These are phyloP conservation scores for Yponomeuta malinellus DNA, from an alignment of 2,888 invertebrate genomes.

Conservation along the genomic window DNA sequence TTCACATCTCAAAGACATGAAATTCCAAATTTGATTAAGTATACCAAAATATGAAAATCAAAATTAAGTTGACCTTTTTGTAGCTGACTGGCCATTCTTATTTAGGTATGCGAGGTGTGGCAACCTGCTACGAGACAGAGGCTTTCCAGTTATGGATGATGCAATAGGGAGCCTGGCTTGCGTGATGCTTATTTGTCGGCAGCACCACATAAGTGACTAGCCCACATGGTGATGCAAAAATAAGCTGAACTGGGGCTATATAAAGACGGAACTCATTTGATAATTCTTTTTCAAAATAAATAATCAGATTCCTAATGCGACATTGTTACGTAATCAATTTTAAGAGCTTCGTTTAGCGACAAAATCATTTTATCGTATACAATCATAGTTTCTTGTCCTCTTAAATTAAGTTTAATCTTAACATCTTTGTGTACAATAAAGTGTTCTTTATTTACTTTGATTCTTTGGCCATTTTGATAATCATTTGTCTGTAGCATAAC, in stretches of 20 bases:
- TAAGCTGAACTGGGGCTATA: conserved; percentile 1
- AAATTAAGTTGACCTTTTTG: too few relatives aligned
- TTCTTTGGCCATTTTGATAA: not conserved
- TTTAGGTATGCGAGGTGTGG: conserved; percentile 33
- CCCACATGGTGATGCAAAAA: conserved; percentile 27
- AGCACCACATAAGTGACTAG: conserved; percentile 27
- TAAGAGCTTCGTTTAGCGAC: too few relatives aligned
- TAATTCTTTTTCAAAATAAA: not conserved
- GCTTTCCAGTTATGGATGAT: conserved; percentile 60
- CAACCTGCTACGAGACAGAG: conserved; percentile 41
- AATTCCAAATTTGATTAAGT: too few relatives aligned
- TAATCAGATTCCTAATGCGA: not conserved
- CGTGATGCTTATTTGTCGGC: conserved; percentile 49
- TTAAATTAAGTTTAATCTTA: too few relatives aligned
- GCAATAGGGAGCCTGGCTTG: conserved; percentile 57
- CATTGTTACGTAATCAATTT: too few relatives aligned
- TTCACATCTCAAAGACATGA: too few relatives aligned
- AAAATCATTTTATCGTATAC: too few relatives aligned
- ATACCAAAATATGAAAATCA: too few relatives aligned
- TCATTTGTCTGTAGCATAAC: not conserved
- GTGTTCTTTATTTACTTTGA: not conserved
- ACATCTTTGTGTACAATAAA: not conserved
- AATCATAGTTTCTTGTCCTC: too few relatives aligned
- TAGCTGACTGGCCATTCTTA: too few relatives aligned
- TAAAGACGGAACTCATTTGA: not conserved